Conservation (phyloP, 2,888 invertebrate genomes). For the Protophormia terraenovae region DNA sequence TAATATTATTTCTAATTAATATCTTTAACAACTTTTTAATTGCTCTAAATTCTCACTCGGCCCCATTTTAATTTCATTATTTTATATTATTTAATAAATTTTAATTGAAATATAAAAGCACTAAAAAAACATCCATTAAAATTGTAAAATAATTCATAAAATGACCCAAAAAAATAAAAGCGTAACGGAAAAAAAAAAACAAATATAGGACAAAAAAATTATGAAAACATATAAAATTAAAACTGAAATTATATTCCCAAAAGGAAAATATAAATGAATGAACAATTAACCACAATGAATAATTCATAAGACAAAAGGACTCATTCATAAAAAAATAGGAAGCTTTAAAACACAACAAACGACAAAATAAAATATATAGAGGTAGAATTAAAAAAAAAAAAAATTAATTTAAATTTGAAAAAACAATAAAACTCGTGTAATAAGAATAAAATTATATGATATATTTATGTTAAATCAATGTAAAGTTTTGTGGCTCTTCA, state of each 20-base stretch:
- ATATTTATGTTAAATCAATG: neutral
- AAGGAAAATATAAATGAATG: conserved; percentile 19
- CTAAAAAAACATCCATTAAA: neutral
- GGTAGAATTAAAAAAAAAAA: neutral
- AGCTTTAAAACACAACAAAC: neutral
- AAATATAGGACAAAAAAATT: conserved; percentile 6
- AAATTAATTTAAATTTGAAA: neutral
- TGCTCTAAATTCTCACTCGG: neutral
- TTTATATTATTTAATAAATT: neutral
- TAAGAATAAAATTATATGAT: neutral
- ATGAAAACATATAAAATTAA: neutral
- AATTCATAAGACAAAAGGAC: conserved; percentile 35
- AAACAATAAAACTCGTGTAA: neutral
- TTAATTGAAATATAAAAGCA: neutral
- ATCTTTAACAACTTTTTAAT: neutral
- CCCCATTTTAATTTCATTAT: neutral
- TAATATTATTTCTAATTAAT: neutral
- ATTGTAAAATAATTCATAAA: conserved; percentile 26
- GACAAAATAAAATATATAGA: neutral
- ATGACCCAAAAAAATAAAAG: conserved; percentile 23
- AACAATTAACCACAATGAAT: conserved; percentile 55
- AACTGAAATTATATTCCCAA: conserved; percentile 19
- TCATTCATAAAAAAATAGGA: neutral
- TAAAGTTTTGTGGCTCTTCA: neutral
- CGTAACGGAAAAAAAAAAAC: neutral